phyloP scores from a whole-genome alignment of 2,113 vertebrate genomes.

The Lontra canadensis region DNA sequence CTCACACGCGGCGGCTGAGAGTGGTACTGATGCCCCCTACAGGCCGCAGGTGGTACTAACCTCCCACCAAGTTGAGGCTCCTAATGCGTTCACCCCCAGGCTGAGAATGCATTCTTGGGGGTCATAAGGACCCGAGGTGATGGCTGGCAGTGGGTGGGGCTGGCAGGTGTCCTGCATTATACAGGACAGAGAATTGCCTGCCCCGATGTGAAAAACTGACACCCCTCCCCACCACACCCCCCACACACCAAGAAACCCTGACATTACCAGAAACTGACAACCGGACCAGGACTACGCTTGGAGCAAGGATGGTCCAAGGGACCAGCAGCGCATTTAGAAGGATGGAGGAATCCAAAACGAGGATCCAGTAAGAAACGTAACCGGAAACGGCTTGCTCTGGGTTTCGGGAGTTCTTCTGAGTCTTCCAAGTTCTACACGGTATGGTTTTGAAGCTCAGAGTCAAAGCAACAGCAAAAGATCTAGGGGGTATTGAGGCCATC shows the following conservation, averaged over 20 bases:
- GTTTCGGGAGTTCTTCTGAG: not conserved
- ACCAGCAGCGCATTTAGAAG: not conserved
- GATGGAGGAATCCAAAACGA: fast-evolving
- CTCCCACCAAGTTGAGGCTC: not conserved
- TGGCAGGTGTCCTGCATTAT: not conserved
- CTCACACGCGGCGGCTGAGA: not conserved
- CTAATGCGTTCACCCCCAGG: fast-evolving
- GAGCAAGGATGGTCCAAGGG: not conserved
- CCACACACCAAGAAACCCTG: not conserved
- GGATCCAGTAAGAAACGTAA: not conserved
- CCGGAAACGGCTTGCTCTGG: not conserved
- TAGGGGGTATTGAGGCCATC: too few relatives aligned
- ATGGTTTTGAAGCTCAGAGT: not conserved
- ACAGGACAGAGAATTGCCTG: not conserved
- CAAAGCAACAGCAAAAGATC: not conserved
- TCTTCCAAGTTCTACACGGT: not conserved
- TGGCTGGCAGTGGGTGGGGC: not conserved
- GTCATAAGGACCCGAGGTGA: not conserved
- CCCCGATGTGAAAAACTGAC: not conserved
- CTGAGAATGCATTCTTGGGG: not conserved
- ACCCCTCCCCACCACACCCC: not conserved
- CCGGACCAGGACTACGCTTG: not conserved
- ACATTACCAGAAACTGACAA: not conserved
- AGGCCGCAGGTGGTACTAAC: not conserved
- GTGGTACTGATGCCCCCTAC: not conserved